Conservation (phyloP, 2,888 invertebrate genomes). For the Epinotia brunnichana region DNA sequence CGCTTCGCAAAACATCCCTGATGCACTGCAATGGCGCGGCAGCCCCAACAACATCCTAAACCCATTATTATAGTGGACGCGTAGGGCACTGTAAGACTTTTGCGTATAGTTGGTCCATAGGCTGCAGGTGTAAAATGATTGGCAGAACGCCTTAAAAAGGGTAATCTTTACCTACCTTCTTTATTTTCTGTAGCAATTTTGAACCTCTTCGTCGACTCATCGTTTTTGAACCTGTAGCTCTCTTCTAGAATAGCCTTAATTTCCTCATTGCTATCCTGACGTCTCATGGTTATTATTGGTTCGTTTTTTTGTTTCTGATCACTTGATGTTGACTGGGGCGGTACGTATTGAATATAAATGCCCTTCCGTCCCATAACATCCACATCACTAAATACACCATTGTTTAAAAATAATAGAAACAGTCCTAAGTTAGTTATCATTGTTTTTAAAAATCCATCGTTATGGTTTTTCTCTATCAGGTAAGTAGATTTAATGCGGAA, state of each 20-base stretch:
- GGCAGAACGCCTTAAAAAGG: too few species aligned
- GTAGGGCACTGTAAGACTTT: too few species aligned
- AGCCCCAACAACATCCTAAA: too few species aligned
- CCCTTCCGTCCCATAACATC: neutral
- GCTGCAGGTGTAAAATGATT: too few species aligned
- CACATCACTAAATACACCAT: neutral
- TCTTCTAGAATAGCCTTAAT: slow-evolving; percentile 69
- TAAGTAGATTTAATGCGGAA: slow-evolving; percentile 1
- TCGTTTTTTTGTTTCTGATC: neutral
- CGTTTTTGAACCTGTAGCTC: slow-evolving; percentile 72
- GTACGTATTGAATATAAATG: neutral
- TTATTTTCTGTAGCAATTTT: slow-evolving; percentile 59
- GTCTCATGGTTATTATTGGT: slow-evolving; percentile 23
- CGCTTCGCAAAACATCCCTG: too few species aligned
- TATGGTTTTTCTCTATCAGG: neutral
- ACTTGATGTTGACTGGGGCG: neutral
- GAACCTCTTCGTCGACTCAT: slow-evolving; percentile 68
- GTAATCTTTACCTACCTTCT: too few species aligned
- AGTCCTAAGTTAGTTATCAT: slow-evolving; percentile 5
- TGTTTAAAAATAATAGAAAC: slow-evolving; percentile 5
- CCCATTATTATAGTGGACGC: too few species aligned
- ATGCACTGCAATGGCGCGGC: too few species aligned
- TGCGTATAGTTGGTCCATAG: too few species aligned
- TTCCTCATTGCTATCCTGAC: slow-evolving; percentile 52
- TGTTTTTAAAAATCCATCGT: neutral